A percentile compares a stretch with the other conserved stretches of the same genome.
These are phyloP conservation scores for Drosophila sordidula DNA, from an alignment of 2,888 invertebrate species.

Conservation along the genomic window DNA sequence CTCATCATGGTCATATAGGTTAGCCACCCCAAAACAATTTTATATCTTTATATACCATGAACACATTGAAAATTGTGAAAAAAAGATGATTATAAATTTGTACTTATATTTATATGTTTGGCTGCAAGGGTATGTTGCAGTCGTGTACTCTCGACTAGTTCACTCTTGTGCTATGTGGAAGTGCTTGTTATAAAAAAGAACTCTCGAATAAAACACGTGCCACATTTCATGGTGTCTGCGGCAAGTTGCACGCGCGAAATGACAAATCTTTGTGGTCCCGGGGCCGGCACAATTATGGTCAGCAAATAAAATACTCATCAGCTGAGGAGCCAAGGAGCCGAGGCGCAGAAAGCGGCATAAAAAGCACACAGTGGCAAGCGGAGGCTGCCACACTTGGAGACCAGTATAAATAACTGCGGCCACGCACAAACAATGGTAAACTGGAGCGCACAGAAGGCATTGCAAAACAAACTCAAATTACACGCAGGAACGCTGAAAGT, in stretches of 20 bases:
- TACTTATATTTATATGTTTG: too few species aligned
- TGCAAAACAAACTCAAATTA: slow-evolving; percentile 61
- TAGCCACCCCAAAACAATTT: too few species aligned
- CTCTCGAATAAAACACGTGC: slow-evolving; percentile 58
- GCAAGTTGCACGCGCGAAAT: slow-evolving; percentile 38
- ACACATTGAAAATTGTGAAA: too few species aligned
- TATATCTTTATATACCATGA: too few species aligned
- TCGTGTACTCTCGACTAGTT: neutral
- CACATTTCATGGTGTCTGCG: slow-evolving; percentile 32
- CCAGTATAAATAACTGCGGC: slow-evolving; percentile 64
- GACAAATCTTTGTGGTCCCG: slow-evolving; percentile 59
- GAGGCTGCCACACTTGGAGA: slow-evolving; percentile 15
- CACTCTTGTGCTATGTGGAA: neutral
- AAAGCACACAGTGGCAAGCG: slow-evolving; percentile 11
- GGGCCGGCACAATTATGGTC: slow-evolving; percentile 62
- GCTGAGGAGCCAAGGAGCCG: slow-evolving; percentile 14
- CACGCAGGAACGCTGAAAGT: slow-evolving; percentile 28
- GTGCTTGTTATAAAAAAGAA: slow-evolving; percentile 17
- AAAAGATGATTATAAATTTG: too few species aligned
- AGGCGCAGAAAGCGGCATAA: slow-evolving; percentile 1
- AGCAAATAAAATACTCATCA: slow-evolving; percentile 67
- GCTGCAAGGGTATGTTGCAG: slow-evolving; percentile 1
- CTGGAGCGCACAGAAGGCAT: slow-evolving; percentile 27
- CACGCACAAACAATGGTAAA: slow-evolving; percentile 49
- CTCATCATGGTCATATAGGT: too few species aligned